Conservation (phyloP, 2,113 vertebrate genomes). For the Nibea coibor region DNA sequence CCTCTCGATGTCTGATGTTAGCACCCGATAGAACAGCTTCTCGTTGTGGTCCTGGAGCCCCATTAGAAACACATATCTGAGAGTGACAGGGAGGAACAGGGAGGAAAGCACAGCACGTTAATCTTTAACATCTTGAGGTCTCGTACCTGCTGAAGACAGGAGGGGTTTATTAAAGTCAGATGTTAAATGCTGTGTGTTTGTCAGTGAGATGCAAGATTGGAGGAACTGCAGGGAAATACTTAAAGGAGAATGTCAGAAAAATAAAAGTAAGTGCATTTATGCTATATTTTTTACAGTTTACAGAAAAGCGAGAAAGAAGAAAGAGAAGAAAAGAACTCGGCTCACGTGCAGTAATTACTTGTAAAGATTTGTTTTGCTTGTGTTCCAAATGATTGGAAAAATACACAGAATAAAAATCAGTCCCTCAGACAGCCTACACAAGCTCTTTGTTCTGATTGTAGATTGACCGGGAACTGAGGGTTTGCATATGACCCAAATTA, state of each 20-base stretch:
- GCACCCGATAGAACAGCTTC: constrained; percentile 95
- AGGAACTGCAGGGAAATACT: neutral
- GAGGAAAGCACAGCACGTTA: constrained; percentile 45
- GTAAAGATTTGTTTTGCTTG: constrained; percentile 35
- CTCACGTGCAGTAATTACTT: constrained; percentile 38
- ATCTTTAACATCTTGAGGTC: constrained; percentile 47
- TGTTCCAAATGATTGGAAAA: constrained; percentile 61
- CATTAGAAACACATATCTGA: constrained; percentile 96
- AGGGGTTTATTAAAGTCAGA: constrained; percentile 60
- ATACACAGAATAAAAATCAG: constrained; percentile 39
- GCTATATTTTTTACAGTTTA: neutral
- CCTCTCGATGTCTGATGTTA: constrained; percentile 91
- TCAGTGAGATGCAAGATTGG: neutral
- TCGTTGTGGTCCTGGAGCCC: constrained; percentile 95
- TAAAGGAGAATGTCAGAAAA: constrained; percentile 4
- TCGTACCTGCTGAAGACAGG: constrained; percentile 36
- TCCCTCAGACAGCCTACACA: constrained; percentile 50
- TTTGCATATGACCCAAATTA: constrained; percentile 73
- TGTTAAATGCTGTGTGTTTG: constrained; percentile 36
- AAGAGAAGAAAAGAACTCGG: neutral
- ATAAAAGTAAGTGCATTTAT: neutral
- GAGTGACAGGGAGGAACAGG: constrained; percentile 47
- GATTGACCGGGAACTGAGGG: constrained; percentile 44
- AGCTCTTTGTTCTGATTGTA: constrained; percentile 61
- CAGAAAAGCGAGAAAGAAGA: neutral